phyloP scores from a whole-genome alignment of 2,113 vertebrate genomes.

The Austrofundulus limnaeus region DNA sequence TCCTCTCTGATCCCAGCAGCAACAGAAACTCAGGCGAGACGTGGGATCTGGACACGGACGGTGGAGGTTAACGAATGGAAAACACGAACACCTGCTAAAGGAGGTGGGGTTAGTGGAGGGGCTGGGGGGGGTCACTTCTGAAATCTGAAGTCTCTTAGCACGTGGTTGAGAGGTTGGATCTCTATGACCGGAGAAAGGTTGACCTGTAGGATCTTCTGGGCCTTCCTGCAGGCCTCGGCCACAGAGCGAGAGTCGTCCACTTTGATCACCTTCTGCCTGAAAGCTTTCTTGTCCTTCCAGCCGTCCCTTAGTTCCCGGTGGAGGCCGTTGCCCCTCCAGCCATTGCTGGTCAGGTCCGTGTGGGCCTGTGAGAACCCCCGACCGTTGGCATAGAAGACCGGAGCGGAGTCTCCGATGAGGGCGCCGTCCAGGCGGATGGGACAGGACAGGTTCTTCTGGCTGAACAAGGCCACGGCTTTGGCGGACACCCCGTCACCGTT shows the following conservation, averaged over 20 bases:
- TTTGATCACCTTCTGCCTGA: constrained; percentile 66
- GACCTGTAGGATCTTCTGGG: constrained; percentile 72
- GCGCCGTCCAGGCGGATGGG: constrained; percentile 64
- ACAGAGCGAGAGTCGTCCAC: constrained; percentile 71
- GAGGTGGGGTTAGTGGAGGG: constrained; percentile 1
- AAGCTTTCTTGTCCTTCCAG: constrained; percentile 59
- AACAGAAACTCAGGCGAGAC: constrained; percentile 17
- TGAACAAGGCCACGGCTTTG: constrained; percentile 74
- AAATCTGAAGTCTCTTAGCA: constrained; percentile 65
- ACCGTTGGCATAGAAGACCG: constrained; percentile 62
- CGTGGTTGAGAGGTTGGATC: constrained; percentile 68
- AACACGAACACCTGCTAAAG: constrained; percentile 44
- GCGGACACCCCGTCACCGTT: constrained; percentile 58
- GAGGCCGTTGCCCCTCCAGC: constrained; percentile 60
- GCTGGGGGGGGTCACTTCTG: constrained; percentile 44
- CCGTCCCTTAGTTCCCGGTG: constrained; percentile 51
- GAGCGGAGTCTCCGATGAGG: constrained; percentile 72
- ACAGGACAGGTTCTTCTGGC: constrained; percentile 71
- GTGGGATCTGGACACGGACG: constrained; percentile 29
- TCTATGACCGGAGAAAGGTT: constrained; percentile 71
- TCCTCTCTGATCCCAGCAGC: constrained; percentile 8
- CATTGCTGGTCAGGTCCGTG: constrained; percentile 65
- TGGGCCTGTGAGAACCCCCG: constrained; percentile 62
- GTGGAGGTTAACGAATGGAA: constrained; percentile 29
- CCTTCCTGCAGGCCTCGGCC: constrained; percentile 66